These are phyloP conservation scores for Pammene fasciana DNA, from an alignment of 2,888 invertebrate genomes.

Conservation along the genomic window DNA sequence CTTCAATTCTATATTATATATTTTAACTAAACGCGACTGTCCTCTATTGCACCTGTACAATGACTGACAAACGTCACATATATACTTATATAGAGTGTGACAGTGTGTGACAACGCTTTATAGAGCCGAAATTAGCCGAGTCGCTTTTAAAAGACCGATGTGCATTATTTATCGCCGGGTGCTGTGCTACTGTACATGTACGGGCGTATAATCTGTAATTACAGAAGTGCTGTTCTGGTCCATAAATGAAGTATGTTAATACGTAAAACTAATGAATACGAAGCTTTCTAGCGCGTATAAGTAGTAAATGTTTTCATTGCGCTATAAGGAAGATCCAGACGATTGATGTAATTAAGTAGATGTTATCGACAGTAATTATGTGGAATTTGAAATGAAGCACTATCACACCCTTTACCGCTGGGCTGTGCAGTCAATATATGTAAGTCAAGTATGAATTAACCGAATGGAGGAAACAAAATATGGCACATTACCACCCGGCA, in stretches of 20 bases:
- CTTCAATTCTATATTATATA: too few relatives aligned
- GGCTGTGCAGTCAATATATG: conserved; percentile 12
- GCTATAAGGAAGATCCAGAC: conserved; percentile 20
- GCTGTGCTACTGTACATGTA: too few relatives aligned
- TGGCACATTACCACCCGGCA: neutral
- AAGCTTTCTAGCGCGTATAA: conserved; percentile 4
- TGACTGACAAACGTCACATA: too few relatives aligned
- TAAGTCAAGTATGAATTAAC: neutral
- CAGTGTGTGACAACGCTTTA: too few relatives aligned
- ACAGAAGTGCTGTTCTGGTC: neutral
- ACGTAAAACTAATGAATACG: neutral
- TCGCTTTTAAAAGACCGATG: too few relatives aligned
- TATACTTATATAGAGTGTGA: too few relatives aligned
- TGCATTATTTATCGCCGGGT: too few relatives aligned
- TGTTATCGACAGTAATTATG: conserved; percentile 13
- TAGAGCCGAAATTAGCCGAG: too few relatives aligned
- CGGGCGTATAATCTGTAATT: conserved; percentile 15
- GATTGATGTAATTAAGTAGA: conserved; percentile 22
- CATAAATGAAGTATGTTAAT: neutral
- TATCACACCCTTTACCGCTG: conserved; percentile 19
- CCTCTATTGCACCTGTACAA: too few relatives aligned
- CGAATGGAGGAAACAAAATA: neutral
- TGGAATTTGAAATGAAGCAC: conserved; percentile 27
- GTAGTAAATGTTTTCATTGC: conserved; percentile 11
- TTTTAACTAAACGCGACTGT: too few relatives aligned